Evolutionary conservation across 2,888 invertebrate species (phyloP), one percentile per base, ranked within the genome.

Genomic region (Tipula helvola): DNA sequence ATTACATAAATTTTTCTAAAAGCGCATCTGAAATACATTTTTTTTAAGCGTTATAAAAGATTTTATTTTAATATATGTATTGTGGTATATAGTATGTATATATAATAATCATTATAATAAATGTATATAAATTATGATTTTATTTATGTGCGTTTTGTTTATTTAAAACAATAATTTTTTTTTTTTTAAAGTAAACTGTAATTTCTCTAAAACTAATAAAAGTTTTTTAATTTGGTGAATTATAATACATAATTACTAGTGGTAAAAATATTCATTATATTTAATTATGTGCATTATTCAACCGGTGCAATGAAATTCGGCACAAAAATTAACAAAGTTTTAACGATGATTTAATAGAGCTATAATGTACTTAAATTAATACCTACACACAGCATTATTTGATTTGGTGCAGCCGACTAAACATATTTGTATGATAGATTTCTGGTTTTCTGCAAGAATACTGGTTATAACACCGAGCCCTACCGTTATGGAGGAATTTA

Each of bases 1-100:
- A 83, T 36, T 83, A 83, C 83, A 83, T 83, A 83, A 83, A 83
- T 83, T 83, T 83, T 83, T 83, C 83, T 83, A 83, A 83, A 83
- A 83, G 83, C 83, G 83, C 83, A 83, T 57, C 12, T 57, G 52
- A 57, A 57, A 57, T 57, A 57, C 52, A 57, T 83, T 83, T 83
- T 83, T 36, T 83, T 83, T 36, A 83, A 83, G 83, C 83, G 36
- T 83, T 83, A 83, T 83, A 83, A 57, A 57, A 57, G 52, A 57
- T 57, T 57, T 52, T 52, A 52, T 52, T 52, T 57, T 57, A 57
- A 57, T 57, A 57, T 57, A 57, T 57, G 16, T 57, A 57, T 16
- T 47, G 13, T 57, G 16, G 52, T 57, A 57, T 16, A 16, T 57
- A 57, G 52, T 57, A 52, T 16, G 5, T 52, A 16, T 57, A 16